Percentiles rank a stretch among this genome's conserved stretches.
Evolutionary conservation across 1,140 invertebrate genomes (phyloP).

Genomic region (Rhizoglyphus robini): DNA sequence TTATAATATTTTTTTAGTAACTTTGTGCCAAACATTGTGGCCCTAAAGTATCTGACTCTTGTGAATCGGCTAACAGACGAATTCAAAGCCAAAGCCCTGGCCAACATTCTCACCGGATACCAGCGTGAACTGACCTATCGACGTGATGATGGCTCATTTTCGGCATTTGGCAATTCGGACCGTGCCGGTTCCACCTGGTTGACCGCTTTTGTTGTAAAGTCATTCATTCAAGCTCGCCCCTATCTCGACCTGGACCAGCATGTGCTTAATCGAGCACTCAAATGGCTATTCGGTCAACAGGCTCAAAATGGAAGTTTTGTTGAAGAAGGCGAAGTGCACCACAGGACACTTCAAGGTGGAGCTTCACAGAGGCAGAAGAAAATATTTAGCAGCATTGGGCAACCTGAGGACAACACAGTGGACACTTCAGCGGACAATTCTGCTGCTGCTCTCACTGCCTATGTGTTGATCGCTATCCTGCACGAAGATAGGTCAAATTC

Average conservation of each 20-base stretch:
- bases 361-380: not conserved
- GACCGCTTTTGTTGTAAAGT: no score
- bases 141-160: no score
- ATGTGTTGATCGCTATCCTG: conserved; percentile 61
- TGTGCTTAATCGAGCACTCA: conserved; percentile 54
- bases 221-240: no score
- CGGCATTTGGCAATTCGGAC: no score
- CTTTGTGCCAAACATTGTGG: no score
- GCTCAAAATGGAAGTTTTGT: conserved; percentile 63
- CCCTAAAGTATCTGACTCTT: conserved; percentile 55
- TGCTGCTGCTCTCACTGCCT: conserved; percentile 73
- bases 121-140: no score
- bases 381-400: no score
- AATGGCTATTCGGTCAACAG: conserved; percentile 66
- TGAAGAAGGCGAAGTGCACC: no score
- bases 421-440: not conserved
- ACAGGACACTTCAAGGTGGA: conserved; percentile 53
- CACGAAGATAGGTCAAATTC: conserved; percentile 42
- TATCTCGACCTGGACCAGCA: conserved; percentile 61
- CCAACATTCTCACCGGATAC: conserved; percentile 69
- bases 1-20: no score
- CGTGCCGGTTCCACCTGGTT: no score
- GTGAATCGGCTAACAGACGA: conserved; percentile 45
- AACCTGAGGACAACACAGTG: not conserved
- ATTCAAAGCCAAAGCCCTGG: conserved; percentile 55